Evolutionary conservation across 2,888 invertebrate genomes (phyloP).

Genomic region (Autographa gamma): DNA sequence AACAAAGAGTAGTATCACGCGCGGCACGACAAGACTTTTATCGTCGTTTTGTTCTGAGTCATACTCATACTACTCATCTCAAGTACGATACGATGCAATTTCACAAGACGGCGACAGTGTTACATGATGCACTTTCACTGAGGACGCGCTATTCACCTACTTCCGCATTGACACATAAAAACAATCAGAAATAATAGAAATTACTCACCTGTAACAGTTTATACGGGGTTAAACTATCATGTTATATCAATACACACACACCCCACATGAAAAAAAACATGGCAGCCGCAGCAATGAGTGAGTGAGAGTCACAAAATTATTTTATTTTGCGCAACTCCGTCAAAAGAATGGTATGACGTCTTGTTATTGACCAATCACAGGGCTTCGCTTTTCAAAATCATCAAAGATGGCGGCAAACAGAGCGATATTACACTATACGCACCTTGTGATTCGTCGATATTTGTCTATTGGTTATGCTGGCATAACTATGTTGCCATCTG

Average conservation of each 20-base stretch:
- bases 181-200: slow-evolving; percentile 65
- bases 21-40: slow-evolving; percentile 61
- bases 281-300: slow-evolving; percentile 89
- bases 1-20: slow-evolving; percentile 65
- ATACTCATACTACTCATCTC: slow-evolving; percentile 65
- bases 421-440: slow-evolving; percentile 68
- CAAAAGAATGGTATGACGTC: slow-evolving; percentile 83
- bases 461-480: slow-evolving; percentile 69
- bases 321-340: slow-evolving; percentile 87
- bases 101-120: slow-evolving; percentile 86
- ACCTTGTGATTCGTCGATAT: slow-evolving; percentile 76
- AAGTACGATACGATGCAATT: slow-evolving; percentile 82
- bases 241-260: slow-evolving; percentile 86
- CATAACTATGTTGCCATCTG: slow-evolving; percentile 31
- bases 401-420: slow-evolving; percentile 78
- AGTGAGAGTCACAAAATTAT: slow-evolving; percentile 81
- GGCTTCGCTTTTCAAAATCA: slow-evolving; percentile 73
- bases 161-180: slow-evolving; percentile 75
- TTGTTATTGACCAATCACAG: slow-evolving; percentile 77
- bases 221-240: slow-evolving; percentile 85
- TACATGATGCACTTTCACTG: slow-evolving; percentile 89
- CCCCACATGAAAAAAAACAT: slow-evolving; percentile 94
- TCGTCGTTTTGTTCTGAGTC: slow-evolving; percentile 73
- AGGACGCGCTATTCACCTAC: slow-evolving; percentile 71
- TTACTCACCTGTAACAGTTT: slow-evolving; percentile 83